phyloP scores from a whole-genome alignment of 1,140 invertebrate species.

The Matsumurasca onukii region DNA sequence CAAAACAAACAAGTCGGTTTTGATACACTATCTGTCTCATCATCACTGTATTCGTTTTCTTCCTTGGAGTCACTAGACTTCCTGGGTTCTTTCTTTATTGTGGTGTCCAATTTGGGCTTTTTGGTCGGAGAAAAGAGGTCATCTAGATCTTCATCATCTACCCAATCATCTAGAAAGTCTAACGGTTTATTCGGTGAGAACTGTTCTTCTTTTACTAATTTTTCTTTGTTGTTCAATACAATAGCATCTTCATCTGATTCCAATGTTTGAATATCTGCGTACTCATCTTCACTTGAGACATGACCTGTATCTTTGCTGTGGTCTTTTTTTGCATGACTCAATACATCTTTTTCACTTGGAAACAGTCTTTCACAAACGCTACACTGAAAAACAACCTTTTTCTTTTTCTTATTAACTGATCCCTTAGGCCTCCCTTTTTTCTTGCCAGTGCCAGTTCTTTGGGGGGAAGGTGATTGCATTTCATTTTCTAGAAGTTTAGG shows the following conservation, averaged over 20 bases:
- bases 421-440: too few relatives aligned
- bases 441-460: too few relatives aligned
- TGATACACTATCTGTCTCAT: background rate
- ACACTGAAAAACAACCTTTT: conserved; percentile 15
- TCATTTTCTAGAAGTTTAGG: too few relatives aligned
- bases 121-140: background rate
- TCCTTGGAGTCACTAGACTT: background rate
- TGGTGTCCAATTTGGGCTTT: background rate
- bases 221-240: background rate
- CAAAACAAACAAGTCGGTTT: conserved; percentile 14
- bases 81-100: background rate
- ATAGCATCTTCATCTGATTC: background rate
- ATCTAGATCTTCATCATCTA: conserved; percentile 8
- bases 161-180: conserved; percentile 21
- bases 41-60: too few relatives aligned
- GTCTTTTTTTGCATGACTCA: background rate
- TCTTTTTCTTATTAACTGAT: conserved; percentile 11
- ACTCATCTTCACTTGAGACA: conserved; percentile 1
- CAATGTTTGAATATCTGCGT: conserved; percentile 14
- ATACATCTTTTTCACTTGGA: background rate
- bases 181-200: background rate
- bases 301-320: conserved; percentile 2
- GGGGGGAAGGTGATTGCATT: too few relatives aligned
- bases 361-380: conserved; percentile 7
- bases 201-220: background rate